These are phyloP conservation scores for Helicoverpa assulta DNA, from an alignment of 2,888 invertebrate genomes.

Conservation along the genomic window DNA sequence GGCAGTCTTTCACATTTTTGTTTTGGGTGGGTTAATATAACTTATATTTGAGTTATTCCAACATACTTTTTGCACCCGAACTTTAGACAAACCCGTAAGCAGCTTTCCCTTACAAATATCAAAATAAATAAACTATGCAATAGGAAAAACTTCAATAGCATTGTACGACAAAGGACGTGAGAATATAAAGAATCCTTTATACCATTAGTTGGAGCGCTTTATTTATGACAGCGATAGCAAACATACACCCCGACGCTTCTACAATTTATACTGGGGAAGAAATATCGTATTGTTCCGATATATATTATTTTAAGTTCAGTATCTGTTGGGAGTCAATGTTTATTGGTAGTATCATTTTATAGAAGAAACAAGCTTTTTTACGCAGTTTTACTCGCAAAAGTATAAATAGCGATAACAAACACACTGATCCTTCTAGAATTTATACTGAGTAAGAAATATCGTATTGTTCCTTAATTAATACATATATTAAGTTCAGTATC, in stretches of 20 bases:
- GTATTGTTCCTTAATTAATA: constrained; percentile 34
- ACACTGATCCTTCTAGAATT: constrained; percentile 37
- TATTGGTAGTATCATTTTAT: neutral
- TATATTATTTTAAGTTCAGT: constrained; percentile 4
- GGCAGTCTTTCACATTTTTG: too few species aligned
- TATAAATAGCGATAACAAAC: too few species aligned
- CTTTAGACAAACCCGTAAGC: neutral
- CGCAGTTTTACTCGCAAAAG: too few species aligned
- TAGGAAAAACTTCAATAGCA: constrained; percentile 34
- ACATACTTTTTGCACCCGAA: too few species aligned
- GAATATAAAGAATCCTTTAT: constrained; percentile 58
- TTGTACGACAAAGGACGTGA: constrained; percentile 38
- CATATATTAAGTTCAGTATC: neutral
- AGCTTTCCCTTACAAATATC: neutral
- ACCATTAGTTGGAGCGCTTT: constrained; percentile 52
- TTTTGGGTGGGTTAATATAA: too few species aligned
- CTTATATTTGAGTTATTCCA: too few species aligned
- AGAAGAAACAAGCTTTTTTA: too few species aligned
- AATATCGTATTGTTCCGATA: constrained; percentile 34
- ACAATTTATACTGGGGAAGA: constrained; percentile 41
- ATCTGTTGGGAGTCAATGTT: neutral
- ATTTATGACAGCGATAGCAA: constrained; percentile 58
- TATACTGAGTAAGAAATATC: constrained; percentile 37
- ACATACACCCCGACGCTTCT: constrained; percentile 44
- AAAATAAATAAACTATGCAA: constrained; percentile 14